phyloP scores from a whole-genome alignment of 2,113 vertebrate species.

The human region GRCh38 chr7:46530501-46531000 shows the following conservation, averaged over 20 bases:
- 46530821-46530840: not conserved
- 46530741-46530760: not conserved
- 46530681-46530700: not conserved
- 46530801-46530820: not conserved
- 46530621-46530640: not conserved
- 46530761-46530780: not conserved
- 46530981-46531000: not conserved
- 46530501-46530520: not conserved
- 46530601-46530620: not conserved
- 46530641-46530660: not conserved
- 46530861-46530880: not conserved
- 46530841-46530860: not conserved
- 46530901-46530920: not conserved
- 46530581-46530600: not conserved
- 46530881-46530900: not conserved
- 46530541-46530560: not conserved
- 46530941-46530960: not conserved
- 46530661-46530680: not conserved
- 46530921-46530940: not conserved
- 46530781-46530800: not conserved
- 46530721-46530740: not conserved
- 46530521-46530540: not conserved
- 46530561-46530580: not conserved
- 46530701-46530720: not conserved
- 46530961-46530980: not conserved